Evolutionary conservation across 2,888 invertebrate species (phyloP), one percentile per base, ranked within the genome.

Genomic region (Aspidapion aeneum): DNA sequence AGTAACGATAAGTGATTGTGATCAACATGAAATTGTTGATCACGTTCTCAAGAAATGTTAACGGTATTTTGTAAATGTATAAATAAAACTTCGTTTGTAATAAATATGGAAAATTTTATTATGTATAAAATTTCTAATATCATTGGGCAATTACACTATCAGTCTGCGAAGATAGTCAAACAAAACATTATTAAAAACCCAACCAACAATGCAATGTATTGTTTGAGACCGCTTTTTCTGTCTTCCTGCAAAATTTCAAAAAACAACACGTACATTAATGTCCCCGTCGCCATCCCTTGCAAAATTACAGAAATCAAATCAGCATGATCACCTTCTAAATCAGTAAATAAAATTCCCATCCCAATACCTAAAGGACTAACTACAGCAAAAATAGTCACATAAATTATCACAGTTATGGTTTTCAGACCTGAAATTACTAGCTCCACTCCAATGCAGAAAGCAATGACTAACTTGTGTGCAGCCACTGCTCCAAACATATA

Each of bases 191-290:
- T 69, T 21, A 82, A 74, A 77, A 91, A 92, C 62, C 92, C 92
- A 20, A 86, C 65, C 2, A 91, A 71, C 22, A 91, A 86, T 1
- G 90, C 84, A 0, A 85, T 61, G 75, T 85, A 90, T 68, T 90
- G 89, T 21, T 84, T 73, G 19, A 92, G 79, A 3, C 91, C 91
- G 51, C 72, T 84, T 79, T 74, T 78, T 35, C 81, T 78, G 57
- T 83, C 82, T 51, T 80, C 80, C 55, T 88, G 87, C 73, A 97
- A 85, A 61, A 97, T 92, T 81, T 98, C 97, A 79, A 97, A 96
- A 82, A 96, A 96, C n/a, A 96, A 95, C 17, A 98, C 94, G 81
- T 96, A 98, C 1, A 98, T 82, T 54, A 98, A 86, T 0, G 97
- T 97, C 16, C 97, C 98, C 55, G 93, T 90, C 0, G 97, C 96